Evolutionary conservation across 92 coral and sea anemone genomes (phyloP), one percentile per base, ranked within the genome.

Genomic region (Epizoanthus scotinus): DNA sequence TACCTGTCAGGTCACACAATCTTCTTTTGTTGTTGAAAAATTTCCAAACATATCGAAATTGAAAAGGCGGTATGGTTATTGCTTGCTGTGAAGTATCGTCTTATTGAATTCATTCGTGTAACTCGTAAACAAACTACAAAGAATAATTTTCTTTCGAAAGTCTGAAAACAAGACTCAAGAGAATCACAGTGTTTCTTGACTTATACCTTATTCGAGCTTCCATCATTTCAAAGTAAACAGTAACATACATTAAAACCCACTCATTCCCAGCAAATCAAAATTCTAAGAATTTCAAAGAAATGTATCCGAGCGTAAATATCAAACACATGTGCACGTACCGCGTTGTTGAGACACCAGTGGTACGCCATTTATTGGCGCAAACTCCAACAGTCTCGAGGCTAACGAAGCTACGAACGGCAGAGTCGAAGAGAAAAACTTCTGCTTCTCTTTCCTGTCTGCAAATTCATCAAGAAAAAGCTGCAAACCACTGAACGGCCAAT

Each of bases 401-500:
- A 88, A 66, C 71, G 44, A 64, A 10, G 84, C 84, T 26, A 91
- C 74, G 59, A 84, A 84, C 10, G 96, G 97, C 50, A 94, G 91
- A 77, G 73, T 67, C 27, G 70, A 36, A 22, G 73, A 34, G 22
- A 88, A 83, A 70, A 94, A 94, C 7, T 42, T 77, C 50, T 55
- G 64, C 38, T 56, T 94, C 63, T 89, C 96, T 53, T 66, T 28
- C 2, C n/a, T 67, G n/a, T 82, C 52, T 1, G 90, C 91, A 0
- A 89, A 78, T 25, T 83, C 66, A 2, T 92, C 93, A 2, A 94
- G 66, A 86, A 91, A 94, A 71, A 72, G 57, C 31, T 61, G 70
- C 83, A 94, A 52, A 13, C 98, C 98, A 66, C 81, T 58, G 80
- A 94, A 94, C n/a, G 85, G 88, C 90, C 91, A 82, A 36, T 21